Evolutionary conservation across 2,797 vertebrate species (phyloP).

Genomic region (Mormyrops attenuatus): DNA sequence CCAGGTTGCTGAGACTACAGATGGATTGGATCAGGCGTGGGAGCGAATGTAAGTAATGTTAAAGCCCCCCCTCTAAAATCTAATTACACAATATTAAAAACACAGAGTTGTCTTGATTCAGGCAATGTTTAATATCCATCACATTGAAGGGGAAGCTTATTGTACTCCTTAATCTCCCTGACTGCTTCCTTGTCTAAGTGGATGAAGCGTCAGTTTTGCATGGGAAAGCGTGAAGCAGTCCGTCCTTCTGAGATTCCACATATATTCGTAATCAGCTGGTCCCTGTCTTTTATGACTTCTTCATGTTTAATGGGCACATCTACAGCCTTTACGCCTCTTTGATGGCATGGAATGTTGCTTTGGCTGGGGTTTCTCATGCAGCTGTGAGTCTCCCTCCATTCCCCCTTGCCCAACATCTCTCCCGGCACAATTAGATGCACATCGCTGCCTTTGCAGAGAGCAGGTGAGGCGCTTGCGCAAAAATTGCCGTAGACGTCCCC

Average conservation of each 20-base stretch:
- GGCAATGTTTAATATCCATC: conserved; percentile 4
- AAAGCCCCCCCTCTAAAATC: not conserved
- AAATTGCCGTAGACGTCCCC: not conserved
- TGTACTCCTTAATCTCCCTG: not conserved
- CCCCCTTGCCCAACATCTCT: not conserved
- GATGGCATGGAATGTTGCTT: not conserved
- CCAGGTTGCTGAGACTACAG: not conserved
- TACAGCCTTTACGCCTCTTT: not conserved
- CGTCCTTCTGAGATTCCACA: not conserved
- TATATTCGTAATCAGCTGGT: not conserved
- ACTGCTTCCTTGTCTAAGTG: not conserved
- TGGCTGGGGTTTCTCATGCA: not conserved
- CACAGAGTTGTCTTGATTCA: not conserved
- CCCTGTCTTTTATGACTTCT: not conserved
- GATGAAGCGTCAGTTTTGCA: not conserved
- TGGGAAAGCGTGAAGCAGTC: not conserved
- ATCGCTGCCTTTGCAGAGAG: not conserved
- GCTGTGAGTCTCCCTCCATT: not conserved
- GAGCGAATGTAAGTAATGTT: not conserved
- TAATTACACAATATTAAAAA: conserved; percentile 21
- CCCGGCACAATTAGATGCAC: not conserved
- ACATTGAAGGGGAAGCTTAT: not conserved
- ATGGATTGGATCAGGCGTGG: not conserved
- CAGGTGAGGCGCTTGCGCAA: not conserved
- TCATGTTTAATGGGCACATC: not conserved